Evolutionary conservation across 1,140 invertebrate genomes (phyloP), one percentile per base, ranked within the genome.

Genomic region (Drosophila pruinosa): DNA sequence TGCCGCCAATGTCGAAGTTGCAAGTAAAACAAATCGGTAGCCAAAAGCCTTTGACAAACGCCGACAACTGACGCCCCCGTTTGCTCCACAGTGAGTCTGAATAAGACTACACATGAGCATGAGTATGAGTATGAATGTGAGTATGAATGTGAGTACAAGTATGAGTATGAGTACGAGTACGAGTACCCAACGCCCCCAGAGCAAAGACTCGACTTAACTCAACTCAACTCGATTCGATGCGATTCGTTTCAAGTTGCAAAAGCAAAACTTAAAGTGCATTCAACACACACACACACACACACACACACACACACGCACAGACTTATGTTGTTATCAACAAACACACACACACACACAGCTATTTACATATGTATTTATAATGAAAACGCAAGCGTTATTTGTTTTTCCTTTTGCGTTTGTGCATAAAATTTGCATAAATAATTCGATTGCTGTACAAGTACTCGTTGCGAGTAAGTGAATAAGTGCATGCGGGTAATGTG

Each of bases 381-480:
- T 58, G 54, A 58, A 82, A 82, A 74, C 53, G 48, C 56, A 68
- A 61, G 36, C 38, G 19, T 41, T 36, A 45, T 63, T 36, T 70
- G 2, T 36, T 52, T 36, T 10, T 12, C 15, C 17, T n/a, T 56
- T 64, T 69, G 62, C 72, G 54, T 79, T 86, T 61, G 54, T 58
- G 81, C 81, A 85, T 80, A 77, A 63, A 85, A 85, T 85, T 85
- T 85, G 77, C 81, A 85, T 85, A 86, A 80, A 78, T 78, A 64
- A 72, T 73, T 53, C 53, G n/a, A 45, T 38, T 22, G 28, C 43
- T 48, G 12, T 28, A n/a, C 12, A n/a, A 72, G 19, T 43, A 69
- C 17, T 43, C 3, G 21, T 38, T 10, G 4, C 12, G 43, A 36
- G 14, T 52, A 39, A 62, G 45, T 62, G 58, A 48, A 62, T 62